A percentile compares a stretch with the other conserved stretches of the same genome.
phyloP scores from a whole-genome alignment of 2,888 invertebrate species.

The Nomada ruficornis region DNA sequence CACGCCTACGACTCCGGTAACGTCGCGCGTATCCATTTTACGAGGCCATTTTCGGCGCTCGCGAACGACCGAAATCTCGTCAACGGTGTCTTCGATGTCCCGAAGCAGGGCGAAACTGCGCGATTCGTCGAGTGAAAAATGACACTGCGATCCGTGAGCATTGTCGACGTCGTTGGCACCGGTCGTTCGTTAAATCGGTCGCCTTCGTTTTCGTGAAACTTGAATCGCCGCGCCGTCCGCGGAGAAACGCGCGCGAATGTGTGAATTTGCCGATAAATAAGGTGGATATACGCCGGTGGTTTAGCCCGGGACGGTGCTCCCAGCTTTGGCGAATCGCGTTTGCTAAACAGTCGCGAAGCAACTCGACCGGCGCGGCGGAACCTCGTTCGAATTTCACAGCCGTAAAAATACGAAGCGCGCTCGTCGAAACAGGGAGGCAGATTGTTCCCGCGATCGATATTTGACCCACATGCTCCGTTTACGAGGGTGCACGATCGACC shows the following conservation, averaged over 20 bases:
- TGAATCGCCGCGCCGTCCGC: background rate
- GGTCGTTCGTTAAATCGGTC: constrained; percentile 58
- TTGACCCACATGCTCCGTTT: constrained; percentile 45
- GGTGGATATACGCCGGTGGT: background rate
- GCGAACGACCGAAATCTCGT: constrained; percentile 62
- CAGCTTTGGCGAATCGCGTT: background rate
- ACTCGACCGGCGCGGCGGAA: background rate
- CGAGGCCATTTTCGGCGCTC: constrained; percentile 65
- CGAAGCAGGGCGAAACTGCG: constrained; percentile 43
- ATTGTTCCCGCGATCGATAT: constrained; percentile 51
- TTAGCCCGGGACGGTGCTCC: background rate
- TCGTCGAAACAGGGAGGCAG: constrained; percentile 25
- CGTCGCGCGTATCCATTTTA: constrained; percentile 66
- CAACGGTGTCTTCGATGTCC: constrained; percentile 50
- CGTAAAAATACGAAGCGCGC: constrained; percentile 20
- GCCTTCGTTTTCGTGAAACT: constrained; percentile 37
- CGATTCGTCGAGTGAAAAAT: constrained; percentile 61
- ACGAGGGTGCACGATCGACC: constrained; percentile 34
- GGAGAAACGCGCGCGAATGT: constrained; percentile 37
- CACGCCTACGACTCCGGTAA: constrained; percentile 61
- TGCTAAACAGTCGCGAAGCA: background rate
- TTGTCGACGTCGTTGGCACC: constrained; percentile 53
- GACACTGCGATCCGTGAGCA: constrained; percentile 62
- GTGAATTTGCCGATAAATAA: constrained; percentile 53
- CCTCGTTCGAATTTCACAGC: constrained; percentile 24